A percentile compares a stretch with the other conserved stretches of the same genome.
These are phyloP conservation scores for Sinosuthora webbiana DNA, from an alignment of 2,113 vertebrate species.

Conservation along the genomic window DNA sequence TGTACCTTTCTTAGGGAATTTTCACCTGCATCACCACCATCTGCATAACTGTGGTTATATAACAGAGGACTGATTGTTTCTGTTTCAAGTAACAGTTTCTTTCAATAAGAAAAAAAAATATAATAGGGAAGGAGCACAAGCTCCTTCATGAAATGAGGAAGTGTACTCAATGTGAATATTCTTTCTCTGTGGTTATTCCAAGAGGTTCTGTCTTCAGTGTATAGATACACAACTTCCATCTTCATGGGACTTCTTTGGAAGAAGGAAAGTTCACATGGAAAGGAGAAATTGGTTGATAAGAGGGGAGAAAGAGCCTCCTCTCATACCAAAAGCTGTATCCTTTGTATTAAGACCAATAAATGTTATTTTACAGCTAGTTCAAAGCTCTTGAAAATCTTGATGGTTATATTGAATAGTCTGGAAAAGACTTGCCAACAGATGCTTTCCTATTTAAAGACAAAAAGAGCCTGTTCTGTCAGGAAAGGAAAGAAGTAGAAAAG, in stretches of 20 bases:
- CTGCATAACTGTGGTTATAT: not conserved
- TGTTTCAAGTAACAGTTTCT: not conserved
- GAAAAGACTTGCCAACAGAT: not conserved
- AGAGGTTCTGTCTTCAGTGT: not conserved
- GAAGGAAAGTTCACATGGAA: not conserved
- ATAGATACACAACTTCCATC: not conserved
- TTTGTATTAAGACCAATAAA: not conserved
- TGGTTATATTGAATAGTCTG: not conserved
- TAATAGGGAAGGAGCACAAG: not conserved
- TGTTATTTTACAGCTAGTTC: not conserved
- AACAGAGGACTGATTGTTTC: not conserved
- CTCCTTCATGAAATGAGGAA: not conserved
- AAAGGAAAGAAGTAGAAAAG: not conserved
- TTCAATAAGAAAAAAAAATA: not conserved
- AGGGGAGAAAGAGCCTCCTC: not conserved
- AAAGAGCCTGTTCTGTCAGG: not conserved
- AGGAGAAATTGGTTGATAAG: not conserved
- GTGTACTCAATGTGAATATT: not conserved
- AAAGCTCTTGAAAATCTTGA: conserved; percentile 1
- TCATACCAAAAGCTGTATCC: not conserved
- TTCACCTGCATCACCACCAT: not conserved
- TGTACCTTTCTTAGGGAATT: not conserved
- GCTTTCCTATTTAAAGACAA: not conserved
- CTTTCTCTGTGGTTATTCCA: not conserved
- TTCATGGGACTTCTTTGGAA: not conserved